These are phyloP conservation scores for Tiliqua scincoides DNA, from an alignment of 2,113 vertebrate species.

Conservation along the genomic window DNA sequence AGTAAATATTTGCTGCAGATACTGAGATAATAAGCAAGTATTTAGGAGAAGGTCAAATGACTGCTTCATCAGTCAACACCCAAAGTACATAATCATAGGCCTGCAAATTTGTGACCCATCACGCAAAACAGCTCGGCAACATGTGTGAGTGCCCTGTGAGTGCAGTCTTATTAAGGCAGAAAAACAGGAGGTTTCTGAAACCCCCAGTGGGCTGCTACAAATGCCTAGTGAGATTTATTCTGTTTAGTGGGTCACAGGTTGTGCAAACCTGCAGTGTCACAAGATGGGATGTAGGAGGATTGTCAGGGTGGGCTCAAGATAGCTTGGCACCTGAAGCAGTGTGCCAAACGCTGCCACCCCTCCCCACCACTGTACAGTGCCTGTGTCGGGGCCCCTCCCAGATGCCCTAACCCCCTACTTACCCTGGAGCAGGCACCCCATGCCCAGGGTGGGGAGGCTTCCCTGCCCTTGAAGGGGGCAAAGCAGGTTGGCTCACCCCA, in stretches of 20 bases:
- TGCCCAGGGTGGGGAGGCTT: too few relatives aligned
- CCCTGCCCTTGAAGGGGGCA: too few relatives aligned
- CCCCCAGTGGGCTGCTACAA: not conserved
- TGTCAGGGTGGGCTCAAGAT: too few relatives aligned
- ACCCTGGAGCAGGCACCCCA: too few relatives aligned
- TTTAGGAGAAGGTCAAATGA: not conserved
- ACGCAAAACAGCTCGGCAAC: not conserved
- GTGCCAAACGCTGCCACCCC: too few relatives aligned
- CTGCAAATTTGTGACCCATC: not conserved
- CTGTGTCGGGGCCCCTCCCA: too few relatives aligned
- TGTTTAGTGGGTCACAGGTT: too few relatives aligned
- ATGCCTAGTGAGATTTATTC: not conserved
- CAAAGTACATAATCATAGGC: not conserved
- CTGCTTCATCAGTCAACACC: not conserved
- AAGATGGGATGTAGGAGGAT: not conserved
- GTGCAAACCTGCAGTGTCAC: too few relatives aligned
- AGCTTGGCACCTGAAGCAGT: too few relatives aligned
- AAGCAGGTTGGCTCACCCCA: too few relatives aligned
- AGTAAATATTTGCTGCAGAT: not conserved
- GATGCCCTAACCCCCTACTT: too few relatives aligned
- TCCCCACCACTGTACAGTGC: too few relatives aligned
- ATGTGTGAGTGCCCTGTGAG: not conserved
- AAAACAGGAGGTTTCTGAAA: not conserved
- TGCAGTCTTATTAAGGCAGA: not conserved
- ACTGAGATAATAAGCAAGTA: not conserved